Conservation (phyloP, 2,888 invertebrate genomes). For the Melipona bicolor region DNA sequence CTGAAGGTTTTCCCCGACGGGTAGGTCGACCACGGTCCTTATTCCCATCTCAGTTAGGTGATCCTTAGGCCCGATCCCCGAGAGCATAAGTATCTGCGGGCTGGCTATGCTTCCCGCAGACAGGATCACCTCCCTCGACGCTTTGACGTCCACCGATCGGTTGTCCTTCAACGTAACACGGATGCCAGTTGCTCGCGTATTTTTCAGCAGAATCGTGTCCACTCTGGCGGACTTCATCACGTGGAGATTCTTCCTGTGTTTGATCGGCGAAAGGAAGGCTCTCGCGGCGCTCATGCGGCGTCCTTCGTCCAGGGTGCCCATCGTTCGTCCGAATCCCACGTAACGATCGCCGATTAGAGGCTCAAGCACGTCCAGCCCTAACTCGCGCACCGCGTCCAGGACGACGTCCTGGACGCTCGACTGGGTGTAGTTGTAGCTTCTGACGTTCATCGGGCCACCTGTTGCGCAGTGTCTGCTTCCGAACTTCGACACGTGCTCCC, state of each 20-base stretch:
- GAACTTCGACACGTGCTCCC: slow-evolving; percentile 77
- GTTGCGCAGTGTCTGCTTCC: slow-evolving; percentile 81
- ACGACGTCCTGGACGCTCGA: slow-evolving; percentile 82
- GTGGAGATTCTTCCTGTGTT: slow-evolving; percentile 86
- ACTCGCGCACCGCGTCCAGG: slow-evolving; percentile 83
- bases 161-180: slow-evolving; percentile 81
- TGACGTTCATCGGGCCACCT: slow-evolving; percentile 85
- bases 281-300: slow-evolving; percentile 83
- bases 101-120: slow-evolving; percentile 88
- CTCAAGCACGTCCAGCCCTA: slow-evolving; percentile 82
- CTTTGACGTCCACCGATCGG: slow-evolving; percentile 76
- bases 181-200: slow-evolving; percentile 83
- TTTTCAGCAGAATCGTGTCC: slow-evolving; percentile 85
- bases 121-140: slow-evolving; percentile 87
- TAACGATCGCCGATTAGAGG: slow-evolving; percentile 83
- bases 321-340: slow-evolving; percentile 85
- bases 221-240: slow-evolving; percentile 86
- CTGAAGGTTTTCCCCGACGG: slow-evolving; percentile 86
- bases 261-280: slow-evolving; percentile 84
- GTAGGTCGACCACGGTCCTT: slow-evolving; percentile 83
- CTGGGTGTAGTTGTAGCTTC: slow-evolving; percentile 78
- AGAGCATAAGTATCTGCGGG: slow-evolving; percentile 89
- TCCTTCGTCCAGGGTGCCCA: slow-evolving; percentile 84
- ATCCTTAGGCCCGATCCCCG: slow-evolving; percentile 87
- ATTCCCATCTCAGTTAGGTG: slow-evolving; percentile 85